phyloP scores from a whole-genome alignment of 2,113 vertebrate genomes.

The Meleagris gallopavo region DNA sequence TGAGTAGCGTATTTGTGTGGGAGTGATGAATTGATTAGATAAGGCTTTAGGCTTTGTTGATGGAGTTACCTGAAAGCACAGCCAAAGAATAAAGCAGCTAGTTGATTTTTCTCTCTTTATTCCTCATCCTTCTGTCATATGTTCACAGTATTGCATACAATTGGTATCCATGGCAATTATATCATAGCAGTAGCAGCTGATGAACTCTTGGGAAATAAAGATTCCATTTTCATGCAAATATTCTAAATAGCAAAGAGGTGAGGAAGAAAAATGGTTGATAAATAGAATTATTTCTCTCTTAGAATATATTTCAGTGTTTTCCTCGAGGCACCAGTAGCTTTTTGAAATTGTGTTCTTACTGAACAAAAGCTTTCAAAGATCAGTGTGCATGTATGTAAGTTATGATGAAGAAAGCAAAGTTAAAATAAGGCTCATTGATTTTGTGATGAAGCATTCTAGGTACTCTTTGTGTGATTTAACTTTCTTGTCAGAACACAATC shows the following conservation, averaged over 20 bases:
- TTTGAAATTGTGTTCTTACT: constrained; percentile 10
- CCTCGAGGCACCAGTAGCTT: constrained; percentile 37
- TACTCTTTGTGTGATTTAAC: constrained; percentile 17
- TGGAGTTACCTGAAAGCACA: constrained; percentile 13
- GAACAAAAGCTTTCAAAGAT: constrained; percentile 31
- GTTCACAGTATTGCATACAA: constrained; percentile 17
- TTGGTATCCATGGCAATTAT: constrained; percentile 68
- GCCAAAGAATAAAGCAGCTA: constrained; percentile 11
- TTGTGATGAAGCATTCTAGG: constrained; percentile 35
- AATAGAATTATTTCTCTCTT: constrained; percentile 52
- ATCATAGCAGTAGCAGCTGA: constrained; percentile 39
- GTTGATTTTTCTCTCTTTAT: constrained; percentile 6
- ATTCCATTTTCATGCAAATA: constrained; percentile 68
- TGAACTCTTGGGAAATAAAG: constrained; percentile 68
- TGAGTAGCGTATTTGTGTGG: not conserved
- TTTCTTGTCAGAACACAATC: constrained; percentile 38
- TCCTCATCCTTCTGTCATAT: not conserved
- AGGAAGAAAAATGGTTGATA: constrained; percentile 57
- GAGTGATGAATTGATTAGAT: not conserved
- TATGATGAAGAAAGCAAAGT: constrained; percentile 18
- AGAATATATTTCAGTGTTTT: constrained; percentile 45
- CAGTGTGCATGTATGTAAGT: not conserved
- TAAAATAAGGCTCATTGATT: constrained; percentile 50
- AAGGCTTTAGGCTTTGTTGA: constrained; percentile 26
- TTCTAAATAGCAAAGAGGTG: constrained; percentile 56